These are phyloP conservation scores for Bos javanicus DNA, from an alignment of 2,113 vertebrate genomes.

Conservation along the genomic window DNA sequence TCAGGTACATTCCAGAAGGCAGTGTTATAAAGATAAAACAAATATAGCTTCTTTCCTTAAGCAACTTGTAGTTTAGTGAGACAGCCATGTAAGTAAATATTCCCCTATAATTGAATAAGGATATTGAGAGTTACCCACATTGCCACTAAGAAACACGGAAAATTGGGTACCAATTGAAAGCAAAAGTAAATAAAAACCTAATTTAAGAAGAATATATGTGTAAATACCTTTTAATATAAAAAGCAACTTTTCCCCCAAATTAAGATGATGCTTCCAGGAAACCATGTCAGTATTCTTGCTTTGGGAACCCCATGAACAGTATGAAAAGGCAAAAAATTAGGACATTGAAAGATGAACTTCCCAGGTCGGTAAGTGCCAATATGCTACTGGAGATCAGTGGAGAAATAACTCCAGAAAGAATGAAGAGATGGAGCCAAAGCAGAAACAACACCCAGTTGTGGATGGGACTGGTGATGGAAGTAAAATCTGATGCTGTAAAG, in stretches of 20 bases:
- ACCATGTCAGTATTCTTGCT: neutral
- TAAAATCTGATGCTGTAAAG: neutral
- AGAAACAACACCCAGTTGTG: neutral
- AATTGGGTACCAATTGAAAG: neutral
- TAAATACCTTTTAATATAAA: neutral
- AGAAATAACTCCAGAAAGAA: neutral
- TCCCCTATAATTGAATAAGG: neutral
- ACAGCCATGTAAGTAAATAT: neutral
- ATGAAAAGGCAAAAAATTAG: neutral
- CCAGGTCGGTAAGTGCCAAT: neutral
- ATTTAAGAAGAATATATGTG: neutral
- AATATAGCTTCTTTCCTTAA: neutral
- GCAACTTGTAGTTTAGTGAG: neutral
- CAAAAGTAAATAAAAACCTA: neutral
- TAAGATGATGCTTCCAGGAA: neutral
- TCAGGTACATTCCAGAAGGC: neutral
- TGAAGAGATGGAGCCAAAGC: neutral
- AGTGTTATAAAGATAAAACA: neutral
- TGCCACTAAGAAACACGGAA: neutral
- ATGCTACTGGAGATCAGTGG: neutral
- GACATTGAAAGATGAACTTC: neutral
- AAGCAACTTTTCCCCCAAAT: neutral
- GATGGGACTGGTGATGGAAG: neutral
- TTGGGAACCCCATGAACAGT: neutral
- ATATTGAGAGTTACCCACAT: neutral